These are phyloP conservation scores for Drosophila buzzatii DNA, from an alignment of 2,888 invertebrate species.

Conservation along the genomic window DNA sequence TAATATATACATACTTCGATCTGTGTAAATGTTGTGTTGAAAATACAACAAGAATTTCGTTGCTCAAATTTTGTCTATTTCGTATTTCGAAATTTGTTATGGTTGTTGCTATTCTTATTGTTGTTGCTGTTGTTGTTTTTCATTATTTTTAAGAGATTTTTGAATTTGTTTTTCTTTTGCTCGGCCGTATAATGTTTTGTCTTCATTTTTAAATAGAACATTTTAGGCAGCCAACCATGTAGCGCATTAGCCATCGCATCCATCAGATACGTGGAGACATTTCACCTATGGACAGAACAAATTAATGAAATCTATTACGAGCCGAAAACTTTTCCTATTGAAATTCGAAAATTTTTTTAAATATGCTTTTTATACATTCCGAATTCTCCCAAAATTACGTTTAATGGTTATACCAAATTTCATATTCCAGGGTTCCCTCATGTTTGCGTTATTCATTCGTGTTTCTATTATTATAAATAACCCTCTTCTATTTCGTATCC, in stretches of 20 bases:
- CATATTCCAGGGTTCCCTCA: not conserved
- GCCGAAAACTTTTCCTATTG: not conserved
- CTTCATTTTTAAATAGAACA: slow-evolving; percentile 54
- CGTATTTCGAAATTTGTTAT: slow-evolving; percentile 54
- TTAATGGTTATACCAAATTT: not conserved
- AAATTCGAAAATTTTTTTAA: not conserved
- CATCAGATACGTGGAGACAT: slow-evolving; percentile 12
- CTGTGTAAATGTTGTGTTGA: slow-evolving; percentile 53
- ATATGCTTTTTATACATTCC: not conserved
- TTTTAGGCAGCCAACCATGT: slow-evolving; percentile 37
- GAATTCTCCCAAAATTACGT: too few species aligned
- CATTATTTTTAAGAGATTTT: slow-evolving; percentile 30
- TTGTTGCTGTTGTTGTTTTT: slow-evolving; percentile 19
- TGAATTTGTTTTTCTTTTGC: slow-evolving; percentile 40
- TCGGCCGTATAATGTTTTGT: slow-evolving; percentile 44
- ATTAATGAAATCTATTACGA: not conserved
- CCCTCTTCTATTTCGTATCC: too few species aligned
- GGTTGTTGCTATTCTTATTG: slow-evolving; percentile 9
- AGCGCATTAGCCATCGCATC: slow-evolving; percentile 43
- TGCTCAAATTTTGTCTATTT: slow-evolving; percentile 28
- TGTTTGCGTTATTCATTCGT: too few species aligned
- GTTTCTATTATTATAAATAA: too few species aligned
- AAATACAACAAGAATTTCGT: slow-evolving; percentile 50
- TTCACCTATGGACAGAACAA: not conserved
- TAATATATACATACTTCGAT: slow-evolving; percentile 31